Evolutionary conservation across 2,113 vertebrate genomes (phyloP), one percentile per base, ranked within the genome.

Genomic region (Malurus melanocephalus): DNA sequence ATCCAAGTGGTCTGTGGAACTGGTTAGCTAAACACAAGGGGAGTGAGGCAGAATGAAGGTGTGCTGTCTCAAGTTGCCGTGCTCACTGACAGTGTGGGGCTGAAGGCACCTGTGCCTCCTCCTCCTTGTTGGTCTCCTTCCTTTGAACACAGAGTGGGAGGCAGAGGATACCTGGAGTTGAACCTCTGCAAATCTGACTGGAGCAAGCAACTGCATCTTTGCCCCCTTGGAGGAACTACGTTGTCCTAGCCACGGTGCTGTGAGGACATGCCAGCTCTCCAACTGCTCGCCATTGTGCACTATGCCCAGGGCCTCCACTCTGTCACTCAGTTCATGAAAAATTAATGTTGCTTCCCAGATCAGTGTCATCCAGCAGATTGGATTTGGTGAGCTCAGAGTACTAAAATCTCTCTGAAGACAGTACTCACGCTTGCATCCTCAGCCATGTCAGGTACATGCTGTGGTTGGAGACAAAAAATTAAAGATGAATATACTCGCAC

Each of bases 81-180:
- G 4, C 30, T 65, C 22, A 38, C 24, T 2, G 0, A 3, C 19
- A 38, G 6, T 3, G 13, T 32, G 24, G 11, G 46, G 60, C 60
- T 60, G 73, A 90, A 86, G 73, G 52, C 52, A 64, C 21, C 38
- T 57, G 15, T 32, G 27, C 56, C 30, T 83, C 42, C 40, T 86
- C 45, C 15, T 88, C 64, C 60, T 71, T 2, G 13, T 13, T 33
- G 16, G 11, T 71, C 12, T 6, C 16, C 15, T 49, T 57, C 33
- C 59, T 46, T 19, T 0, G 0, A 42, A 8, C 26, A 35, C 52
- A 4, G 42, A 16, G n/a, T 3, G 1, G n/a, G 64, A 0, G 0
- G 13, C 48, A 83, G 33, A 16, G 59, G 52, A 27, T 24, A 46
- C 8, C 8, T 55, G 51, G 20, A 73, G 21, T 1, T 62, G 48